Percentiles rank a stretch among this genome's conserved stretches.
phyloP scores from a whole-genome alignment of 2,797 vertebrate genomes.

The Remorina albescens region DNA sequence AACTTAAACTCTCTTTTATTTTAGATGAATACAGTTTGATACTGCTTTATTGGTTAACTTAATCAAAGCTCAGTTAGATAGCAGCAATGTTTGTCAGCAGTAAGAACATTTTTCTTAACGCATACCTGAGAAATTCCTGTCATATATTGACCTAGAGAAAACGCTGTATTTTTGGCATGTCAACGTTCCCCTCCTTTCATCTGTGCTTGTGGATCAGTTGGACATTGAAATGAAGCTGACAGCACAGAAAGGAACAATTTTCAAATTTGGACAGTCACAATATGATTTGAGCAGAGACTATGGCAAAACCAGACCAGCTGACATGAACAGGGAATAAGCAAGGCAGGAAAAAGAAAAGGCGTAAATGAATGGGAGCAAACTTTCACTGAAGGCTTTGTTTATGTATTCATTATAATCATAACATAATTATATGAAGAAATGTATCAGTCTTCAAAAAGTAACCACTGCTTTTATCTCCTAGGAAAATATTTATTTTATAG shows the following conservation, averaged over 20 bases:
- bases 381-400: not conserved
- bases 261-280: constrained; percentile 2
- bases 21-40: not conserved
- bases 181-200: constrained; percentile 7
- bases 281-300: constrained; percentile 7
- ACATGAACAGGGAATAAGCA: constrained; percentile 1
- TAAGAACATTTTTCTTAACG: not conserved
- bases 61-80: not conserved
- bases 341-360: constrained; percentile 3
- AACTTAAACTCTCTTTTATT: not conserved
- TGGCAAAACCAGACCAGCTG: not conserved
- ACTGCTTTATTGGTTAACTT: not conserved
- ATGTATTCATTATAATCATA: too few species aligned
- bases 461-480: not conserved
- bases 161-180: not conserved
- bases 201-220: constrained; percentile 11
- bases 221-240: constrained; percentile 22
- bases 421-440: not conserved
- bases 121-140: not conserved
- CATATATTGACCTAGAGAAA: not conserved
- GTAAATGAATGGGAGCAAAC: not conserved
- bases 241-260: constrained; percentile 17
- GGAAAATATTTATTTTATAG: not conserved
- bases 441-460: not conserved
- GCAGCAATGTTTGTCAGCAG: not conserved